These are phyloP conservation scores for Aspiorhynchus laticeps DNA, from an alignment of 2,113 vertebrate species.

Conservation along the genomic window DNA sequence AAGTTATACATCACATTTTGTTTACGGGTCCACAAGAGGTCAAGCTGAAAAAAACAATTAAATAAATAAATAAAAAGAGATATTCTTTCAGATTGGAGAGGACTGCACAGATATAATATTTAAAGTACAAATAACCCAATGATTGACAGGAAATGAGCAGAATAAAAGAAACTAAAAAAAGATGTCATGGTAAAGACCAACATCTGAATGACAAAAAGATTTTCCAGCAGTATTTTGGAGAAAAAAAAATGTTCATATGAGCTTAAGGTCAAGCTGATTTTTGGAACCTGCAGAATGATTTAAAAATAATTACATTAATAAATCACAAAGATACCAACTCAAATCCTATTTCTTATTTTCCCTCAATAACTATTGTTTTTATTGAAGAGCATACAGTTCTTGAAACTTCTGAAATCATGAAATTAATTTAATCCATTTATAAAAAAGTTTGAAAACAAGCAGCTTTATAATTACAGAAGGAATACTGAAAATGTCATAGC, in stretches of 20 bases:
- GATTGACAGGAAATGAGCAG: neutral
- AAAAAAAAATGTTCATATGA: neutral
- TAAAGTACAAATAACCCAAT: neutral
- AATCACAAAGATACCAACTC: neutral
- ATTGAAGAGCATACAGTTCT: neutral
- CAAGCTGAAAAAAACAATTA: constrained; percentile 76
- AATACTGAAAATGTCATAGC: neutral
- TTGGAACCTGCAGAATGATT: neutral
- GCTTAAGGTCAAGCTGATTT: neutral
- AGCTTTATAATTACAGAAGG: neutral
- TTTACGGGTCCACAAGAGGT: constrained; percentile 95
- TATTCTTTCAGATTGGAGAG: neutral
- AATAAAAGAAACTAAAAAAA: neutral
- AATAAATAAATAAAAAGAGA: neutral
- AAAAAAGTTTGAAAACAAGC: neutral
- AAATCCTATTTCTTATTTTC: too few relatives aligned
- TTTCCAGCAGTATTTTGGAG: neutral
- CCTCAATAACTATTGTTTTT: too few relatives aligned
- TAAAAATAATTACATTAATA: neutral
- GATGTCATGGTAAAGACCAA: neutral
- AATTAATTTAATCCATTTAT: too few relatives aligned
- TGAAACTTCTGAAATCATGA: neutral
- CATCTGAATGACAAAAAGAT: neutral
- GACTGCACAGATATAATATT: neutral
- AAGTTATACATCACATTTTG: constrained; percentile 97